Conservation (phyloP, 2,797 vertebrate genomes). For the Philypnodon macrostomus region DNA sequence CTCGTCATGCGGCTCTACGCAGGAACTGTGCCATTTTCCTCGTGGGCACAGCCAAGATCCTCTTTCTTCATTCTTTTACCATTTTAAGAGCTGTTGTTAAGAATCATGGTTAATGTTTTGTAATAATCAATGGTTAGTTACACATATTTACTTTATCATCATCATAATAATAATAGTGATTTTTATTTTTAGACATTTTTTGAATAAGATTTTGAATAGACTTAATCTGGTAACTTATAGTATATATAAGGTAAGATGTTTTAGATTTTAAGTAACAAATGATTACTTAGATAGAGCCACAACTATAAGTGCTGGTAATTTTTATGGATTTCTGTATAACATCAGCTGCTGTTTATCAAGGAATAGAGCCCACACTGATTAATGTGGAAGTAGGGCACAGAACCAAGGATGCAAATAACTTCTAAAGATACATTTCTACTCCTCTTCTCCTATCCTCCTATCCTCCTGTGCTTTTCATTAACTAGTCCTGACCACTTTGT, state of each 20-base stretch:
- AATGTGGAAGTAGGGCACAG: slow-evolving; percentile 44
- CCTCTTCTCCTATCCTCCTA: neutral
- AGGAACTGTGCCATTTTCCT: slow-evolving; percentile 17
- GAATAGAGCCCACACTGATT: slow-evolving; percentile 55
- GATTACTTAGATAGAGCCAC: too few relatives aligned
- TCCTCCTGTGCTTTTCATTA: too few relatives aligned
- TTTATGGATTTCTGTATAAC: neutral
- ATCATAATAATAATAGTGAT: too few relatives aligned
- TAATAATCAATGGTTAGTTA: too few relatives aligned
- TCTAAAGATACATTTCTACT: slow-evolving; percentile 13
- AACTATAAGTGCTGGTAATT: neutral
- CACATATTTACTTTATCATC: too few relatives aligned
- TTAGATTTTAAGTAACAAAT: too few relatives aligned
- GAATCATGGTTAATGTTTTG: too few relatives aligned
- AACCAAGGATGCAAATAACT: slow-evolving; percentile 44
- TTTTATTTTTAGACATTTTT: too few relatives aligned
- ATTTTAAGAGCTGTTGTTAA: slow-evolving; percentile 5
- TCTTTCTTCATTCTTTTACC: neutral
- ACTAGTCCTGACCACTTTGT: slow-evolving; percentile 10
- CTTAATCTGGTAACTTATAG: too few relatives aligned
- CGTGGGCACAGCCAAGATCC: neutral
- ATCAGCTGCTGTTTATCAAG: slow-evolving; percentile 48
- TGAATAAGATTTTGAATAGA: too few relatives aligned
- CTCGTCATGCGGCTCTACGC: slow-evolving; percentile 34
- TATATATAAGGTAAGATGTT: too few relatives aligned